Evolutionary conservation across 1,140 invertebrate species (phyloP).

Genomic region (Aporrectodea caliginosa): DNA sequence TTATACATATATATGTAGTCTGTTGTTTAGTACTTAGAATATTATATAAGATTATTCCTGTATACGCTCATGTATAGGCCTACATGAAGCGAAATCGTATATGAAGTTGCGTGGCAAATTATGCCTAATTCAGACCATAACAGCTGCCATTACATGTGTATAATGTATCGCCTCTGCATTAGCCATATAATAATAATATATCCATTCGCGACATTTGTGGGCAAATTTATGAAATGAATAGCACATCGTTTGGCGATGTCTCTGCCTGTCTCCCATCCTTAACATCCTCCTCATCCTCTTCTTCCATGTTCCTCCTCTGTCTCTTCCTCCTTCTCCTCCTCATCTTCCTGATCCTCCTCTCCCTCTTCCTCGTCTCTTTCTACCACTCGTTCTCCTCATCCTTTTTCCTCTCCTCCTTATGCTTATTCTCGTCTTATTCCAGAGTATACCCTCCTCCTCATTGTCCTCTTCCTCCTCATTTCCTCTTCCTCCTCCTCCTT

Average conservation of each 20-base stretch:
- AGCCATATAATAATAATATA: no score
- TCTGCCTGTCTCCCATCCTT: background rate
- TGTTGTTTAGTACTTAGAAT: no score
- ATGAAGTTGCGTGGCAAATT: no score
- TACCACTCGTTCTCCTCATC: background rate
- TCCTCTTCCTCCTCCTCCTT: background rate
- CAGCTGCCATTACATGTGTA: no score
- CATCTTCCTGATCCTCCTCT: background rate
- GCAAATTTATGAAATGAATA: no score
- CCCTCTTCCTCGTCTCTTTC: background rate
- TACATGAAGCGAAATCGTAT: no score
- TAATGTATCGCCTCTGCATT: no score
- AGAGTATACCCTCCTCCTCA: background rate
- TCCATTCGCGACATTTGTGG: no score
- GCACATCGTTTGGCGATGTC: background rate
- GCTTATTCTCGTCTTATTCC: background rate
- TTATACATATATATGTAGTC: background rate
- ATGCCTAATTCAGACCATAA: no score
- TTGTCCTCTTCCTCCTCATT: background rate
- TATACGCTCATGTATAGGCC: no score
- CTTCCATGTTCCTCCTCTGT: background rate
- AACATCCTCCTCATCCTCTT: background rate
- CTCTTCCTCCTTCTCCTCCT: background rate
- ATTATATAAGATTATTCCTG: no score
- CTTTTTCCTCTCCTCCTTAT: background rate